Conservation (phyloP, 2,888 invertebrate species). For the Abrostola triplasia region DNA sequence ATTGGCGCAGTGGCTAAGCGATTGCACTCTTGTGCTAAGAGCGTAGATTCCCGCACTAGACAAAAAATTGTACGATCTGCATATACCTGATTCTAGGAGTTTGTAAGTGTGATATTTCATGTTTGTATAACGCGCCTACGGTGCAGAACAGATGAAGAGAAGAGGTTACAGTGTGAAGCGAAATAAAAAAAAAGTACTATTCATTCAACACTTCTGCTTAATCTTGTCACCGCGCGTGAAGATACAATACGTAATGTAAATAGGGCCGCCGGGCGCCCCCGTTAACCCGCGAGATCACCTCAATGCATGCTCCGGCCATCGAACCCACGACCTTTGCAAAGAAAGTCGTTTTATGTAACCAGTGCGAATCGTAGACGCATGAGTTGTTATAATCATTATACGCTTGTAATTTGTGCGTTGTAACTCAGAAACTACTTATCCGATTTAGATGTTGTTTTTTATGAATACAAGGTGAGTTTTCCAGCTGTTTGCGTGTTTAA, state of each 20-base stretch:
- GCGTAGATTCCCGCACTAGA: too few species aligned
- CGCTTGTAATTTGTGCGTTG: slow-evolving; percentile 2
- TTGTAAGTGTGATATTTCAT: too few species aligned
- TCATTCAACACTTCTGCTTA: background rate
- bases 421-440: slow-evolving; percentile 12
- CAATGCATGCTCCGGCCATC: slow-evolving; percentile 48
- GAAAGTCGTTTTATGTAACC: slow-evolving; percentile 52
- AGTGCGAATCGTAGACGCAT: slow-evolving; percentile 28
- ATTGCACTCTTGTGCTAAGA: too few species aligned
- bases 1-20: too few species aligned
- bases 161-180: too few species aligned
- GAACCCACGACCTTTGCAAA: slow-evolving; percentile 56
- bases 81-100: too few species aligned
- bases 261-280: slow-evolving; percentile 30
- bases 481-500: background rate
- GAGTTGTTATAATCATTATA: slow-evolving; percentile 17
- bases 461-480: background rate
- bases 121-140: too few species aligned
- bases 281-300: slow-evolving; percentile 45
- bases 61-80: too few species aligned
- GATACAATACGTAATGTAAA: slow-evolving; percentile 36
- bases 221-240: slow-evolving; percentile 12
- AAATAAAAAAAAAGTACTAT: too few species aligned
- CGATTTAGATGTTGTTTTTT: slow-evolving; percentile 14
- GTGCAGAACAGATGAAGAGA: too few species aligned